Conservation (phyloP, 2,888 invertebrate species). For the Callinectes sapidus region DNA sequence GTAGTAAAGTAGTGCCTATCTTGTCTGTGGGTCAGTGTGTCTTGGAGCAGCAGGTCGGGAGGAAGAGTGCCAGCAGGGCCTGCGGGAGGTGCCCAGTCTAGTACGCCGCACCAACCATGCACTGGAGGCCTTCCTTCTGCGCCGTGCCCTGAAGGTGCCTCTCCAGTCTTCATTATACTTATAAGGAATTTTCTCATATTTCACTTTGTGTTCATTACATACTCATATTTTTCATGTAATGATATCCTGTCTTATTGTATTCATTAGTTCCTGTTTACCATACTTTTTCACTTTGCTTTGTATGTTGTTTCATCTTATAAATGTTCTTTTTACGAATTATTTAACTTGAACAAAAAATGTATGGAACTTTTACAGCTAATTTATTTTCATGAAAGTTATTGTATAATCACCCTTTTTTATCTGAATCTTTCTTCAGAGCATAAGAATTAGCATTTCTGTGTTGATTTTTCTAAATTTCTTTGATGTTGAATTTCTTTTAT, state of each 20-base stretch:
- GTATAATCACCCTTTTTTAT: background rate
- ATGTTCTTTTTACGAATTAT: background rate
- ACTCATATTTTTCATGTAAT: background rate
- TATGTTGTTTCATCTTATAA: background rate
- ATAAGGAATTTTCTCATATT: background rate
- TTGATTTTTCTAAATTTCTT: background rate
- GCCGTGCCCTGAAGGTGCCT: slow-evolving; percentile 75
- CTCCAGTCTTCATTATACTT: background rate
- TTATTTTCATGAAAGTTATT: background rate
- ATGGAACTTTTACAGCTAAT: background rate
- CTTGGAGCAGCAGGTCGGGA: slow-evolving; percentile 77
- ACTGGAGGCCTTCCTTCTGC: slow-evolving; percentile 77
- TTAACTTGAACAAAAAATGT: background rate
- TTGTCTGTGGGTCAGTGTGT: slow-evolving; percentile 76
- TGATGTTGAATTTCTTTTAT: background rate
- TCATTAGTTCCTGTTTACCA: background rate
- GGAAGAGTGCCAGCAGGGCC: slow-evolving; percentile 75
- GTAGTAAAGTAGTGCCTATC: slow-evolving; percentile 16
- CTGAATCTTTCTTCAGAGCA: background rate
- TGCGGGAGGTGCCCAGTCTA: slow-evolving; percentile 76
- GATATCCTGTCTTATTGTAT: background rate
- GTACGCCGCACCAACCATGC: slow-evolving; percentile 76
- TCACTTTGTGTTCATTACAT: background rate
- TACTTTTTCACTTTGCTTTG: background rate
- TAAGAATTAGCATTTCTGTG: background rate